Evolutionary conservation across 2,797 vertebrate species (phyloP).

Genomic region (Anguilla anguilla): DNA sequence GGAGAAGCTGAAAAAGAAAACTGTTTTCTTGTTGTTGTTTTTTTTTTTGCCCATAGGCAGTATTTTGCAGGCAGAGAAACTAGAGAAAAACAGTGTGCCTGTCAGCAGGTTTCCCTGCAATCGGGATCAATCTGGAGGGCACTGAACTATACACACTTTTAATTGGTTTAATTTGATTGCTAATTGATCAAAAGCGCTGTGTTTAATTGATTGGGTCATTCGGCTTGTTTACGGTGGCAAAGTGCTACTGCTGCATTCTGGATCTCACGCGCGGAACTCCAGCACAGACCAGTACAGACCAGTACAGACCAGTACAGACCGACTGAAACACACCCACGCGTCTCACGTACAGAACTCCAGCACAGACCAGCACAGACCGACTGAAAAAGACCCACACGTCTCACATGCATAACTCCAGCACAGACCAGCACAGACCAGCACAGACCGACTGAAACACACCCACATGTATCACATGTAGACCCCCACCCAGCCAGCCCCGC

Average conservation of each 20-base stretch:
- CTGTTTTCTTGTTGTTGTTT: neutral
- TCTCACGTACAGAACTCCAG: too few species aligned
- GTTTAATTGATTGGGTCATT: conserved; percentile 31
- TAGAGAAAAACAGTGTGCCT: conserved; percentile 3
- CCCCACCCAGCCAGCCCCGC: neutral
- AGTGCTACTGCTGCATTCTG: conserved; percentile 6
- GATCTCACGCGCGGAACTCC: neutral
- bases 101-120: conserved; percentile 18
- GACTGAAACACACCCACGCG: too few species aligned
- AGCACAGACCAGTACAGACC: neutral
- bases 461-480: too few species aligned
- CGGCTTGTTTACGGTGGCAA: conserved; percentile 4
- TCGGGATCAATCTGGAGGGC: conserved; percentile 29
- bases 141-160: conserved; percentile 35
- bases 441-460: too few species aligned
- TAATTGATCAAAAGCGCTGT: conserved; percentile 33
- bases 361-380: too few species aligned
- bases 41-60: neutral
- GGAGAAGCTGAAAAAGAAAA: neutral
- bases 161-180: conserved; percentile 35
- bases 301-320: too few species aligned
- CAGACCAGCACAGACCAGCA: too few species aligned
- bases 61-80: neutral
- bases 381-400: too few species aligned
- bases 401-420: too few species aligned